Evolutionary conservation across 2,113 vertebrate genomes (phyloP).

Genomic region (Pyrgilauda ruficollis): DNA sequence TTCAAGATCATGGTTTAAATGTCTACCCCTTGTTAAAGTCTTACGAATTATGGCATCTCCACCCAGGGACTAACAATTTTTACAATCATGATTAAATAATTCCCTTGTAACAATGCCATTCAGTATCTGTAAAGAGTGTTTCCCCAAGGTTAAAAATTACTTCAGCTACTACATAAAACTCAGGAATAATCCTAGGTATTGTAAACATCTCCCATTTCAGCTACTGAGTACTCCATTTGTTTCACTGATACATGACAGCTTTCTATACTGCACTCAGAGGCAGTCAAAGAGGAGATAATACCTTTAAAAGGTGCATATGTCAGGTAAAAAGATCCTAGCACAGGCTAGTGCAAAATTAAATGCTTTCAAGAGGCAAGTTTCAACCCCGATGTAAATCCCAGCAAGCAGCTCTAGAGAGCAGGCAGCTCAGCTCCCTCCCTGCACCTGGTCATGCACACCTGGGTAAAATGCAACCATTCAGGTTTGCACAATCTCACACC

Average conservation of each 20-base stretch:
- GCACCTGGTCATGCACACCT: conserved; percentile 13
- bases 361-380: neutral
- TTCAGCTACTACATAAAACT: neutral
- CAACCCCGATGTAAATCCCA: neutral
- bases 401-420: neutral
- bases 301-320: neutral
- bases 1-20: neutral
- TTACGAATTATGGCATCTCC: neutral
- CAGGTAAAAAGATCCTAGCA: neutral
- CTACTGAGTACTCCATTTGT: neutral
- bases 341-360: neutral
- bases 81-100: neutral
- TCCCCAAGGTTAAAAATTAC: neutral
- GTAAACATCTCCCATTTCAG: neutral
- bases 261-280: neutral
- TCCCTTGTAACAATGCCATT: neutral
- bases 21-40: neutral
- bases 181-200: neutral
- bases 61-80: neutral
- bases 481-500: conserved; percentile 62
- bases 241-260: neutral
- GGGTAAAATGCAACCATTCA: conserved; percentile 56
- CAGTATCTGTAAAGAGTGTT: neutral
- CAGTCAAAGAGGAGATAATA: neutral
- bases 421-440: neutral